Conservation (phyloP, 1,140 invertebrate species). For the Reticulitermes speratus region DNA sequence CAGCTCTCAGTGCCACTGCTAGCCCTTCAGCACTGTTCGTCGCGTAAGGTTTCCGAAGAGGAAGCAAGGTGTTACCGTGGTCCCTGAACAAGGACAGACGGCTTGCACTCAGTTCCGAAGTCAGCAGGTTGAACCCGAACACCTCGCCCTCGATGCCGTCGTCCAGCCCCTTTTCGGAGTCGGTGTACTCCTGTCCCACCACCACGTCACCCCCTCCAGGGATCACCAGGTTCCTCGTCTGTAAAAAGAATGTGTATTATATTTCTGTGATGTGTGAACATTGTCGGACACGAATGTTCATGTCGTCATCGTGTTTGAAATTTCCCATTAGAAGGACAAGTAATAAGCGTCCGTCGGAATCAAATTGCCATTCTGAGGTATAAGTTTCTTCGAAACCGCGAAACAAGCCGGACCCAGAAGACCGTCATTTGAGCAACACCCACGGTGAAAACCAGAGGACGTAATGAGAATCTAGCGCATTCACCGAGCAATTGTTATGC, state of each 20-base stretch:
- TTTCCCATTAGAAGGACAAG: too few species aligned
- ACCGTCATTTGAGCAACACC: too few species aligned
- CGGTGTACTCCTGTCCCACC: constrained; percentile 64
- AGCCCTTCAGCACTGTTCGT: background rate
- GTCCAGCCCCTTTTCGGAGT: constrained; percentile 60
- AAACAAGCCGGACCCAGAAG: too few species aligned
- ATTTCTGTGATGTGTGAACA: too few species aligned
- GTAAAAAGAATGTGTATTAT: constrained; percentile 27
- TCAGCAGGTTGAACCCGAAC: constrained; percentile 64
- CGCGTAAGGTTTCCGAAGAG: background rate
- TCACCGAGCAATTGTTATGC: too few species aligned
- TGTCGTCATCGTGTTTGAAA: too few species aligned
- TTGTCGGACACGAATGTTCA: too few species aligned
- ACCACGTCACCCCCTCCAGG: constrained; percentile 61
- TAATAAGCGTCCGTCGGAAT: too few species aligned
- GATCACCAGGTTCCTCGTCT: constrained; percentile 54
- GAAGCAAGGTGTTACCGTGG: background rate
- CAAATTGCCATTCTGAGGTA: too few species aligned
- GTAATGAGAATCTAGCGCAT: too few species aligned
- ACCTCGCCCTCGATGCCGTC: constrained; percentile 66
- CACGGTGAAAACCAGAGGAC: too few species aligned
- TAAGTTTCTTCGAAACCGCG: too few species aligned
- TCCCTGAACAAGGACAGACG: background rate
- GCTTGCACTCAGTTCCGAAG: background rate
- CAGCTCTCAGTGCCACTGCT: background rate